Evolutionary conservation across 2,888 invertebrate genomes (phyloP).

Genomic region (Cyclophora punctaria): DNA sequence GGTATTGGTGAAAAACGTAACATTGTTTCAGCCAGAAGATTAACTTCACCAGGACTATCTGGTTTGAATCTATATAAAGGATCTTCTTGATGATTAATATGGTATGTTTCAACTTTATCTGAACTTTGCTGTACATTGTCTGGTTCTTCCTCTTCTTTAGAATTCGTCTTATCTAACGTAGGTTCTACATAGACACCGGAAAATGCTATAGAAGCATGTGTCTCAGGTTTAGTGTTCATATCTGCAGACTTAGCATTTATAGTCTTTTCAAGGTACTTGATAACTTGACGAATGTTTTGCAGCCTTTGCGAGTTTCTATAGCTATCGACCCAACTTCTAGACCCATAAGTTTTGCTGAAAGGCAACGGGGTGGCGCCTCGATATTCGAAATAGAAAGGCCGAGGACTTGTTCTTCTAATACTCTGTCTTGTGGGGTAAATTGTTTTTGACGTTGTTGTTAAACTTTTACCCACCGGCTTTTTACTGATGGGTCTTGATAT

Average conservation of each 20-base stretch:
- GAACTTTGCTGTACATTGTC: slow-evolving; percentile 28
- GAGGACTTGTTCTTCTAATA: slow-evolving; percentile 61
- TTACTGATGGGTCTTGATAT: slow-evolving; percentile 22
- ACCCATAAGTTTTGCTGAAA: slow-evolving; percentile 51
- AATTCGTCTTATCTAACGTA: slow-evolving; percentile 25
- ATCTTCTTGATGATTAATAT: slow-evolving; percentile 65
- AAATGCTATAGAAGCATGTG: slow-evolving; percentile 46
- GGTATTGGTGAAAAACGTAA: slow-evolving; percentile 46
- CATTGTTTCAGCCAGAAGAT: slow-evolving; percentile 77
- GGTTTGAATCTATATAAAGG: slow-evolving; percentile 83
- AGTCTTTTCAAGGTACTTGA: slow-evolving; percentile 62
- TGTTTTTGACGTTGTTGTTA: slow-evolving; percentile 20
- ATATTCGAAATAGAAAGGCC: slow-evolving; percentile 67
- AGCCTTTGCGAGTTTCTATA: slow-evolving; percentile 62
- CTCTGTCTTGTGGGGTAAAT: slow-evolving; percentile 12
- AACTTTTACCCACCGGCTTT: slow-evolving; percentile 11
- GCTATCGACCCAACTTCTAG: slow-evolving; percentile 59
- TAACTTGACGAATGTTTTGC: slow-evolving; percentile 59
- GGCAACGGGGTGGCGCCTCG: slow-evolving; percentile 55
- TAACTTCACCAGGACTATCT: slow-evolving; percentile 82
- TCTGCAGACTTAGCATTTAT: slow-evolving; percentile 65
- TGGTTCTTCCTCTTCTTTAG: slow-evolving; percentile 10
- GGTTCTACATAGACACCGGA: slow-evolving; percentile 59
- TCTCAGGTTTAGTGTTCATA: slow-evolving; percentile 38
- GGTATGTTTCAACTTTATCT: slow-evolving; percentile 30